These are phyloP conservation scores for Holacanthella duospinosa DNA, from an alignment of 2,888 invertebrate genomes.

Conservation along the genomic window DNA sequence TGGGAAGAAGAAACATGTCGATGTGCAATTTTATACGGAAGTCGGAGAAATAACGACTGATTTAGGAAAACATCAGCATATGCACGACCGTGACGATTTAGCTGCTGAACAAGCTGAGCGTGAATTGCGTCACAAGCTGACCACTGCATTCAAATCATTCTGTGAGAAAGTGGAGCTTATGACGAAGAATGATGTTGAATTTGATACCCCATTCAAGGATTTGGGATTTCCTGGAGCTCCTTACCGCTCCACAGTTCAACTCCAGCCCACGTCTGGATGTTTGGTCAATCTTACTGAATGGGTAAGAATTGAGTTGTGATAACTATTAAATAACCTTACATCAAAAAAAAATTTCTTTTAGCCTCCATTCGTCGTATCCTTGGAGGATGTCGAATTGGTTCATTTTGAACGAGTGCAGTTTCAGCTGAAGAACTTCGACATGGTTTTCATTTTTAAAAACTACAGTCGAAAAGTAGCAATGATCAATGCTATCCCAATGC, in stretches of 20 bases:
- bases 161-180: slow-evolving; percentile 91
- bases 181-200: slow-evolving; percentile 95
- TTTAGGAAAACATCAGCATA: slow-evolving; percentile 97
- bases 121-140: slow-evolving; percentile 89
- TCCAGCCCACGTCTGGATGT: slow-evolving; percentile 97
- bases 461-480: slow-evolving; percentile 86
- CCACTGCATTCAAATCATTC: slow-evolving; percentile 95
- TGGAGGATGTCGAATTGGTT: slow-evolving; percentile 94
- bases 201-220: slow-evolving; percentile 97
- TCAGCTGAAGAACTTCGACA: slow-evolving; percentile 97
- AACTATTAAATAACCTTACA: background rate
- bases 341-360: slow-evolving; percentile 38
- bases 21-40: slow-evolving; percentile 99
- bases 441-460: slow-evolving; percentile 99
- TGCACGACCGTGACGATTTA: slow-evolving; percentile 98
- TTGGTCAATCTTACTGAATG: slow-evolving; percentile 95
- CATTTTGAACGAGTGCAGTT: slow-evolving; percentile 99
- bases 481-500: slow-evolving; percentile 99
- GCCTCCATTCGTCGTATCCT: slow-evolving; percentile 95
- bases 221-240: slow-evolving; percentile 97
- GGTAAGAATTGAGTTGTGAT: slow-evolving; percentile 46
- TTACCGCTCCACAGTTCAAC: slow-evolving; percentile 83
- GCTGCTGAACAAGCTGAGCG: slow-evolving; percentile 98
- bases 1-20: slow-evolving; percentile 97
- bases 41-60: slow-evolving; percentile 99